Conservation (phyloP, 37 sponge, comb jelly and placozoan genomes). For the Ianthella basta region DNA sequence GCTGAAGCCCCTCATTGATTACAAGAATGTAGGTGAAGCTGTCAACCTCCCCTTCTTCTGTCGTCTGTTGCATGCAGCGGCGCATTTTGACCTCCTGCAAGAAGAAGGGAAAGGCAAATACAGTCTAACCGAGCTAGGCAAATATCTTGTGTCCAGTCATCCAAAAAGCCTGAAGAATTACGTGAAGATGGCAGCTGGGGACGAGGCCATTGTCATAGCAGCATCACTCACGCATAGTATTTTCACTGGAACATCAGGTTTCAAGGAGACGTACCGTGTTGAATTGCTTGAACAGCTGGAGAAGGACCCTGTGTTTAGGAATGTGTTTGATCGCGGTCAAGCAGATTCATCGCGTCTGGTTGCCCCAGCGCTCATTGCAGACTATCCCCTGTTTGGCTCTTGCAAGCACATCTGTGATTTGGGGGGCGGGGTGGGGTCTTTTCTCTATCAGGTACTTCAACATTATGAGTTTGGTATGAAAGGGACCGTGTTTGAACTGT, state of each 20-base stretch:
- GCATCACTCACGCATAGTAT: slow-evolving; percentile 71
- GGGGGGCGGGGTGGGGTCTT: slow-evolving; percentile 81
- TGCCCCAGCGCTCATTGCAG: slow-evolving; percentile 78
- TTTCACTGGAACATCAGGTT: slow-evolving; percentile 68
- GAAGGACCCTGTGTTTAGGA: slow-evolving; percentile 44
- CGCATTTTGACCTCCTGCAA: slow-evolving; percentile 73
- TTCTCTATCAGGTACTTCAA: slow-evolving; percentile 54
- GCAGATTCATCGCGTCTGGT: slow-evolving; percentile 52
- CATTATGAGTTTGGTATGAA: slow-evolving; percentile 66
- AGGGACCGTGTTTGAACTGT: slow-evolving; percentile 81
- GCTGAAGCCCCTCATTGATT: slow-evolving; percentile 56
- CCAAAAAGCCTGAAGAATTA: slow-evolving; percentile 75
- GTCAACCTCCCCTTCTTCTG: slow-evolving; percentile 66
- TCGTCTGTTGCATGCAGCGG: slow-evolving; percentile 71
- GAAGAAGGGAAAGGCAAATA: slow-evolving; percentile 55
- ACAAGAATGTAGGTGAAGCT: slow-evolving; percentile 29
- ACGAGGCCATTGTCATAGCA: slow-evolving; percentile 72
- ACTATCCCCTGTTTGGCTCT: slow-evolving; percentile 74
- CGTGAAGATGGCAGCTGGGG: slow-evolving; percentile 73
- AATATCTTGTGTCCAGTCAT: slow-evolving; percentile 66
- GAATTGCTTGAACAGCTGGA: slow-evolving; percentile 67
- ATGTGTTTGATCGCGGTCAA: slow-evolving; percentile 53
- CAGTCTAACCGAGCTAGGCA: slow-evolving; percentile 63
- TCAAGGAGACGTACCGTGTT: slow-evolving; percentile 70
- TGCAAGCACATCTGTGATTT: slow-evolving; percentile 86